Evolutionary conservation across 2,797 vertebrate species (phyloP), one percentile per base, ranked within the genome.

Genomic region (Nannoperca obscura): DNA sequence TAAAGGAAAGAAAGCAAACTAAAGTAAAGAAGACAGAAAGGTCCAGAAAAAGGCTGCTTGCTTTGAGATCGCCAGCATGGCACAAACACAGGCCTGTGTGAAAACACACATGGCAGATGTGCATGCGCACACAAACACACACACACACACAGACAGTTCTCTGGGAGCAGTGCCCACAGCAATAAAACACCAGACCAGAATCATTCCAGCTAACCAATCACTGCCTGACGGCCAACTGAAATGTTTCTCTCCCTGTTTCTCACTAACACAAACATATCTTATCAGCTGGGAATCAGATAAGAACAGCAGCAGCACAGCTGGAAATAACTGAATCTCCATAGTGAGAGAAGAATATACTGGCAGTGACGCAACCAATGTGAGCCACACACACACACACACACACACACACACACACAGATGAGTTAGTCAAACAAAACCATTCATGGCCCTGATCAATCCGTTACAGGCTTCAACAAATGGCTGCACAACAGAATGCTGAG

Each of bases 211-310:
- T 24, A 74, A 84, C 82, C 82, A 85, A 85, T 74, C 81, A 34
- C 59, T 60, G 78, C 78, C 76, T 79, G 65, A 63, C 59, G 49
- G 74, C 71, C 61, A 73, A 73, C 69, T 82, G 76, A 88, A 88
- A 82, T 53, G 63, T 66, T 83, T 86, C 67, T 82, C 53, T 62
- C 62, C n/a, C 15, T 13, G 46, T 70, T 67, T 66, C 75, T 69
- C 64, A 40, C 66, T 47, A 52, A 80, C 63, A 76, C 64, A 61
- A 58, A 69, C 64, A 68, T 3, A 70, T 70, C 76, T 88, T 89
- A 89, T 89, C 86, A 70, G 82, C 74, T 74, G 83, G 66, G 61
- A 81, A 82, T 88, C 85, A 82, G 89, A 87, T 73, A 83, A 84
- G 64, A 73, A 76, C 63, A 80, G 75, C 63, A 80, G 71, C 58